Evolutionary conservation across 1,140 invertebrate species (phyloP).

Genomic region (Acyrthosiphon pisum): DNA sequence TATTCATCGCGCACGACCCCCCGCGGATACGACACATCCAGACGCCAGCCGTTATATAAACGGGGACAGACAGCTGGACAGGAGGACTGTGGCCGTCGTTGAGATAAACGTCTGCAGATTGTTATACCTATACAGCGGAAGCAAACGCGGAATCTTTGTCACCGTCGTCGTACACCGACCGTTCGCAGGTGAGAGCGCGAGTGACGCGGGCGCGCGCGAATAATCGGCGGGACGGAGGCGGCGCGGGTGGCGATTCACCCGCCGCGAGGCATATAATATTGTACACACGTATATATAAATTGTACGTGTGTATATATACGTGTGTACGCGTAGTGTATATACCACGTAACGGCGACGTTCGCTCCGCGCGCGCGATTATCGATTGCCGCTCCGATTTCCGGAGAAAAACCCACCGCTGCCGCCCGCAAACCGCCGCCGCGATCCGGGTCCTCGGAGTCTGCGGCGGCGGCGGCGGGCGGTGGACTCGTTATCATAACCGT

Average conservation of each 20-base stretch:
- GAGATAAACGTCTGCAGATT: background rate
- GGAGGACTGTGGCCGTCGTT: background rate
- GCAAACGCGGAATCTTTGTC: background rate
- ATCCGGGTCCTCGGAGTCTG: background rate
- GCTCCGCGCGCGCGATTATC: slow-evolving; percentile 38
- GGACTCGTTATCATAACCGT: slow-evolving; percentile 39
- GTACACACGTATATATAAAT: background rate
- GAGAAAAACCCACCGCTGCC: slow-evolving; percentile 28
- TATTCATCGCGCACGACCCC: background rate
- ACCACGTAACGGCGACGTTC: background rate
- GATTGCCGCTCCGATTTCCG: slow-evolving; percentile 44
- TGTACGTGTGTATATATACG: no score
- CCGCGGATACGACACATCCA: background rate
- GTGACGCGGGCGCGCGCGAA: background rate
- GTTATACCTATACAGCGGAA: background rate
- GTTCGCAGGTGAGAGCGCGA: background rate
- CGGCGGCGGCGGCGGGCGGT: background rate
- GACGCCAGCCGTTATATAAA: background rate
- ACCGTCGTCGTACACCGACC: background rate
- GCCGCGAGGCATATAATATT: background rate
- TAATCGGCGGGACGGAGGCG: background rate
- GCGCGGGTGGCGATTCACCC: background rate
- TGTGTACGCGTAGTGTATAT: background rate
- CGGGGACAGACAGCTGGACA: background rate
- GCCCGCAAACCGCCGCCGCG: background rate